These are phyloP conservation scores for Peucedramus taeniatus DNA, from an alignment of 2,113 vertebrate genomes.

Conservation along the genomic window DNA sequence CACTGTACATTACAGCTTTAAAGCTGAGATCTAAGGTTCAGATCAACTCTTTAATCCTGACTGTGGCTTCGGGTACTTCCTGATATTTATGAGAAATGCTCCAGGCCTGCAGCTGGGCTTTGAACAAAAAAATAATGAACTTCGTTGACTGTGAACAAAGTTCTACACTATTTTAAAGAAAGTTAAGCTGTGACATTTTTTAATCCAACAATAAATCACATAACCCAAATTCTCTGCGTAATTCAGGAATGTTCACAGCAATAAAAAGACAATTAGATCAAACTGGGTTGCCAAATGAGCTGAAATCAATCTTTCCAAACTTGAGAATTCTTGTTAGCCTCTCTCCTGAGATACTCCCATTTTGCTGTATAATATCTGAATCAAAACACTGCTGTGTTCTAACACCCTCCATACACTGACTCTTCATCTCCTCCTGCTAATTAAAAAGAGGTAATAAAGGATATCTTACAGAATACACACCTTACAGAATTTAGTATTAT, in stretches of 20 bases:
- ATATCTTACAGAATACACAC: background rate
- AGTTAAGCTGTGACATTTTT: conserved; percentile 19
- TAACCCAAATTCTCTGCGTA: background rate
- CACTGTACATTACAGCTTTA: conserved; percentile 60
- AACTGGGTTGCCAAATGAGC: background rate
- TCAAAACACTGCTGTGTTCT: background rate
- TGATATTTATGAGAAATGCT: conserved; percentile 68
- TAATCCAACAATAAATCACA: background rate
- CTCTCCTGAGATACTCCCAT: background rate
- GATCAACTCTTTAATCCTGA: conserved; percentile 69
- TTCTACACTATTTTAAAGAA: conserved; percentile 1
- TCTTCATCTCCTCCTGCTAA: background rate
- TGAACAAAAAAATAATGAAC: conserved; percentile 57
- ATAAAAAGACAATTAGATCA: background rate
- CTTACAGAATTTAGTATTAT: background rate
- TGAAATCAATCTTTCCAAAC: background rate
- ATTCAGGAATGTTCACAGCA: background rate
- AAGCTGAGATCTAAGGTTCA: conserved; percentile 70
- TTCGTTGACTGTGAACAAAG: conserved; percentile 31
- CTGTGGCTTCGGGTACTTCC: conserved; percentile 71
- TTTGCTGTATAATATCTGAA: background rate
- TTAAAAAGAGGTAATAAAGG: background rate
- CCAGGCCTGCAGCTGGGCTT: conserved; percentile 68
- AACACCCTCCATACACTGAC: background rate
- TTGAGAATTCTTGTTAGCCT: background rate